A percentile compares a stretch with the other conserved stretches of the same genome.
These are phyloP conservation scores for Drosophila suboccidentalis DNA, from an alignment of 2,888 invertebrate genomes.

Conservation along the genomic window DNA sequence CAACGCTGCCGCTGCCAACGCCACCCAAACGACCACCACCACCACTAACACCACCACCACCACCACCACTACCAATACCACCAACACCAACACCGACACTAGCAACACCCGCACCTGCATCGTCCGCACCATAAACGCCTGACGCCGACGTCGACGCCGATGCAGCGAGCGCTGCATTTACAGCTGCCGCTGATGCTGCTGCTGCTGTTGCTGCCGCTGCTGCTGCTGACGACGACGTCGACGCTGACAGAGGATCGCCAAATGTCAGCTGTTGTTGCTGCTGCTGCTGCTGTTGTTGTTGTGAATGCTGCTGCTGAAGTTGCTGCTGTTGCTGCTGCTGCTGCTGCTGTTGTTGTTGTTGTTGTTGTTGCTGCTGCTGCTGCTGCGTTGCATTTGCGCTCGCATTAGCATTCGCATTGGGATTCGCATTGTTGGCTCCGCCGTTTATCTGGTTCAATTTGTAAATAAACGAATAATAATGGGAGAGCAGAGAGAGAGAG, in stretches of 20 bases:
- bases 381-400: conserved; percentile 33
- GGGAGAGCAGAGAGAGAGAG: conserved; percentile 74
- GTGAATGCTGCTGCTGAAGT: conserved; percentile 26
- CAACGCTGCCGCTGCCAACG: conserved; percentile 39
- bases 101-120: conserved; percentile 77
- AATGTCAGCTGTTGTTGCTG: conserved; percentile 48
- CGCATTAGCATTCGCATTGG: conserved; percentile 45
- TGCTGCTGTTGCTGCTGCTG: conserved; percentile 47
- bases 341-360: conserved; percentile 37
- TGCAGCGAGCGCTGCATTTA: not conserved
- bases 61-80: conserved; percentile 55
- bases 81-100: conserved; percentile 38
- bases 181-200: conserved; percentile 27
- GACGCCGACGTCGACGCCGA: conserved; percentile 42
- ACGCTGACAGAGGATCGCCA: conserved; percentile 45
- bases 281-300: conserved; percentile 39
- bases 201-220: conserved; percentile 52
- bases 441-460: conserved; percentile 82
- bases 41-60: conserved; percentile 54
- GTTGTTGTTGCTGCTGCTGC: conserved; percentile 46
- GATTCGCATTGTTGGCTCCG: conserved; percentile 42
- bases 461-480: conserved; percentile 79
- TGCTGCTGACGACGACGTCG: conserved; percentile 54
- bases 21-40: conserved; percentile 36
- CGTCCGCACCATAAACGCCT: conserved; percentile 74